These are phyloP conservation scores for Perccottus glenii DNA, from an alignment of 2,113 vertebrate species.

Conservation along the genomic window DNA sequence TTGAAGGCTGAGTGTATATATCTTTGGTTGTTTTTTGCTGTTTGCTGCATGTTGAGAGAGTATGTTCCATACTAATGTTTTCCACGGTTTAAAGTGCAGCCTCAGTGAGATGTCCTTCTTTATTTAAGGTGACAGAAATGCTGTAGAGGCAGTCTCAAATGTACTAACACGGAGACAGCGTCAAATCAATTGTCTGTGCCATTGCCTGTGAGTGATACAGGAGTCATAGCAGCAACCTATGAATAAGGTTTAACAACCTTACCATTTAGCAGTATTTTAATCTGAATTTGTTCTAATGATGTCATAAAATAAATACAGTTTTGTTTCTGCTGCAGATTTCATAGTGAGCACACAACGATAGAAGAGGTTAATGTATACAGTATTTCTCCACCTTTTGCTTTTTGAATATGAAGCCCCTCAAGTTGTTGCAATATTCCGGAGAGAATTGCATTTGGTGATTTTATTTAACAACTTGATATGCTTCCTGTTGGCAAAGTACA, in stretches of 20 bases:
- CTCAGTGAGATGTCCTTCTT: constrained; percentile 32
- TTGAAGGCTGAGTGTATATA: no score
- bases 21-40: no score
- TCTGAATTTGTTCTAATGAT: background rate
- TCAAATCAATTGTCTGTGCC: constrained; percentile 45
- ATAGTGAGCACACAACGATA: no score
- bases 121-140: constrained; percentile 63
- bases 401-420: no score
- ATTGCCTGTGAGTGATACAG: constrained; percentile 22
- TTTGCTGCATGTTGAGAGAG: constrained; percentile 21
- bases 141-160: constrained; percentile 39
- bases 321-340: no score
- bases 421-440: no score
- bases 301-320: no score
- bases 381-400: no score
- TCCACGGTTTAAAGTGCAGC: constrained; percentile 16
- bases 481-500: no score
- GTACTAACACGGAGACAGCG: constrained; percentile 28
- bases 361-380: no score
- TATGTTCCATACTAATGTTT: constrained; percentile 6
- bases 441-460: no score
- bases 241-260: constrained; percentile 15
- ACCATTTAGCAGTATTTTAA: background rate
- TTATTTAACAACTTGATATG: no score
- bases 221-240: constrained; percentile 17